Evolutionary conservation across 2,888 invertebrate species (phyloP), one percentile per base, ranked within the genome.

Genomic region (Scaptomyza cyrtandrae): DNA sequence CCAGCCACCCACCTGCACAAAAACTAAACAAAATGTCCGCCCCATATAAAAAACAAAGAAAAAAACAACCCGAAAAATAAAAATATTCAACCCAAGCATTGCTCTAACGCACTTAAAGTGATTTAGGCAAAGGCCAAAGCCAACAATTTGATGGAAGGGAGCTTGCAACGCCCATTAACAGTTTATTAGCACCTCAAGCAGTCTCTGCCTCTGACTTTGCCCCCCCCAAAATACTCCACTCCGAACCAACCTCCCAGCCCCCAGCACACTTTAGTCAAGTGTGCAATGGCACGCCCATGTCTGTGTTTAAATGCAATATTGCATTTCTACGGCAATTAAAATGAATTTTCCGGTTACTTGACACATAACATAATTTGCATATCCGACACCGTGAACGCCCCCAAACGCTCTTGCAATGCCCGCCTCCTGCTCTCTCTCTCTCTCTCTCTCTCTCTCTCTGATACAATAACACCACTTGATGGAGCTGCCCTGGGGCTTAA

Each of bases 301-400:
- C 9, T 41, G 27, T 52, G 43, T 24, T 69, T 79, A 70, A 85
- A 56, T 78, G 75, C 77, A 78, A 78, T 87, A 87, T 85, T 84
- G 84, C 81, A 88, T 81, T 86, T 83, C 79, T 76, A 80, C 73
- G 85, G 90, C 91, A 90, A 90, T 90, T 90, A 90, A 91, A 91
- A 90, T 89, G 88, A 80, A 91, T 90, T 90, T 90, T 91, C 90
- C 91, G 90, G 90, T 88, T 87, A 89, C 90, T 90, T 90, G 90
- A 90, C 90, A 91, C 90, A 89, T 88, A 90, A 91, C 90, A 90
- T 90, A 90, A 90, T 90, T 90, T 90, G 90, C 90, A 90, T 88
- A 76, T 91, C 90, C 91, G 84, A 64, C 77, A 67, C 59, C 70
- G 48, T 71, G 37, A 65, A 67, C 55, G 43, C 55, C 33, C 55